phyloP scores from a whole-genome alignment of 2,113 vertebrate species.

The Pteronura brasiliensis region DNA sequence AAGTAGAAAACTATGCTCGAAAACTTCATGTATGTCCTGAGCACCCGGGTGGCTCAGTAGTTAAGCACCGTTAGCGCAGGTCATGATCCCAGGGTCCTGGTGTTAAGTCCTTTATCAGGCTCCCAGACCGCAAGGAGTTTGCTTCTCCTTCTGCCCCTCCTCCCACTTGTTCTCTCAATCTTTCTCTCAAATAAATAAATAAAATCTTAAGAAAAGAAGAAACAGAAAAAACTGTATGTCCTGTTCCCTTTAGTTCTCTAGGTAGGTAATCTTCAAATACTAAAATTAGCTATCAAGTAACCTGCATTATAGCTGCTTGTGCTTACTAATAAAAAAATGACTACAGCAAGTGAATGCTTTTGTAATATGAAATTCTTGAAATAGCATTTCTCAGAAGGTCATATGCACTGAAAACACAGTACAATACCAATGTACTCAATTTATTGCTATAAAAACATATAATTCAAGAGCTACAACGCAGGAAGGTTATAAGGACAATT shows the following conservation, averaged over 20 bases:
- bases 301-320: not conserved
- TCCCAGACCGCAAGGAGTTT: too few species aligned
- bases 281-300: not conserved
- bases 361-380: not conserved
- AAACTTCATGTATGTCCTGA: not conserved
- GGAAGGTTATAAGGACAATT: not conserved
- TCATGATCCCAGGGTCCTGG: too few species aligned
- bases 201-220: too few species aligned
- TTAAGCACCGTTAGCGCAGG: not conserved
- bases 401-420: not conserved
- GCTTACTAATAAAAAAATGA: not conserved
- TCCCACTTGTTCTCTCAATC: too few species aligned
- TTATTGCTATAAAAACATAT: not conserved
- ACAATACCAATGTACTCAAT: not conserved
- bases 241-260: not conserved
- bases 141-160: too few species aligned
- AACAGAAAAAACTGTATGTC: not conserved
- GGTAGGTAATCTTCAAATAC: not conserved
- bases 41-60: not conserved
- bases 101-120: too few species aligned
- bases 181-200: too few species aligned
- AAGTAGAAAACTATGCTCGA: not conserved
- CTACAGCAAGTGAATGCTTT: not conserved
- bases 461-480: not conserved
- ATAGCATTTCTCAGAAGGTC: not conserved